phyloP scores from a whole-genome alignment of 2,113 vertebrate genomes.

The Stegostoma tigrinum region DNA sequence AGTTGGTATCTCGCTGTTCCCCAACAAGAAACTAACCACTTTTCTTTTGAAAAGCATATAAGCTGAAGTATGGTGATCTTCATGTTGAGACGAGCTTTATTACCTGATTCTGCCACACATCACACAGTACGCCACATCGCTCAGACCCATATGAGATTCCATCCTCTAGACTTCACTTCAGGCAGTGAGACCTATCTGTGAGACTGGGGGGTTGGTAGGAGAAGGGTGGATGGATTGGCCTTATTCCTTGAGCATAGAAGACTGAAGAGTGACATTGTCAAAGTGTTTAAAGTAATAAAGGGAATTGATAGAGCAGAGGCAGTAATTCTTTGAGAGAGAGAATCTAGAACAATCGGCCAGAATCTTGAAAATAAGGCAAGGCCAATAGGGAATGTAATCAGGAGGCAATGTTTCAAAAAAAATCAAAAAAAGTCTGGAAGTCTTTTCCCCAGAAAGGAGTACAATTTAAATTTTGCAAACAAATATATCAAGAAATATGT shows the following conservation, averaged over 20 bases:
- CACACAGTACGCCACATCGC: too few relatives aligned
- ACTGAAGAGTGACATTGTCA: neutral
- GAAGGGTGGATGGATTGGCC: too few relatives aligned
- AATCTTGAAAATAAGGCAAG: neutral
- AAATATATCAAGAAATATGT: neutral
- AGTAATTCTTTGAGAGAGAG: neutral
- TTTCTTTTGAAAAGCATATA: too few relatives aligned
- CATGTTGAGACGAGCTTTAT: too few relatives aligned
- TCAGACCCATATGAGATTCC: neutral
- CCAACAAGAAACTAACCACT: too few relatives aligned
- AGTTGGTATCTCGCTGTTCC: too few relatives aligned
- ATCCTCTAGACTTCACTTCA: neutral
- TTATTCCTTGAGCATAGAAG: neutral
- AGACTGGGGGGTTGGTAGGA: too few relatives aligned
- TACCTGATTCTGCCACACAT: too few relatives aligned
- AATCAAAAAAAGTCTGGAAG: neutral
- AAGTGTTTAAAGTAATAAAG: neutral
- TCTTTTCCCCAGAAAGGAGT: neutral
- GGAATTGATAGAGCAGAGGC: neutral
- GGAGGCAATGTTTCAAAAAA: neutral
- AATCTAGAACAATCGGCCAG: neutral
- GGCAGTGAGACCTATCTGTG: neutral
- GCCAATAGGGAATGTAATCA: neutral
- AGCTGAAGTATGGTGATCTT: too few relatives aligned
- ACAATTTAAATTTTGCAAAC: neutral